phyloP scores from a whole-genome alignment of 2,888 invertebrate genomes.

The Himalopsyche anomala region DNA sequence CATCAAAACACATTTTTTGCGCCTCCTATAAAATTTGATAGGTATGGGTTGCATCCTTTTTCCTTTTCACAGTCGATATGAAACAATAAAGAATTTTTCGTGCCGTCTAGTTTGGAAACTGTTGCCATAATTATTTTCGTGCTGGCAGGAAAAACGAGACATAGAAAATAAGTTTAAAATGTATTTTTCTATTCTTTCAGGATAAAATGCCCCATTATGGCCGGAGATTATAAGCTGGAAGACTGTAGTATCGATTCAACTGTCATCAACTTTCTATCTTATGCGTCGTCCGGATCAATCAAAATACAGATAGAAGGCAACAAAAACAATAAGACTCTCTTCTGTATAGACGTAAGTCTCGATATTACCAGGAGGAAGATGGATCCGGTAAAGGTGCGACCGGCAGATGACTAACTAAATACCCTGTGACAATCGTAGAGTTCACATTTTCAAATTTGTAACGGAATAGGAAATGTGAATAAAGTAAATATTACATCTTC shows the following conservation, averaged over 20 bases:
- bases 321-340: conserved; percentile 52
- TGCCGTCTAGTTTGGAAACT: too few relatives aligned
- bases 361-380: conserved; percentile 59
- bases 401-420: background rate
- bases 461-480: too few relatives aligned
- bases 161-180: too few relatives aligned
- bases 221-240: conserved; percentile 58
- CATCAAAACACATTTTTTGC: too few relatives aligned
- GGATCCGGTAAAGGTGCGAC: background rate
- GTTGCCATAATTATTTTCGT: too few relatives aligned
- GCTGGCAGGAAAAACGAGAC: too few relatives aligned
- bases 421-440: background rate
- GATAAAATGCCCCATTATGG: conserved; percentile 54
- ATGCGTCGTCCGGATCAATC: conserved; percentile 51
- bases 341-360: conserved; percentile 59
- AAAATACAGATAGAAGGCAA: conserved; percentile 51
- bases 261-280: conserved; percentile 49
- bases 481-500: too few relatives aligned
- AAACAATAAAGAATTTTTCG: too few relatives aligned
- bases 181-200: conserved; percentile 26
- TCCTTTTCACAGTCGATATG: too few relatives aligned
- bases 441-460: too few relatives aligned
- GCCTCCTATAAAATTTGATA: too few relatives aligned
- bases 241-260: conserved; percentile 53
- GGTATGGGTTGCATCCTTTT: too few relatives aligned